Percentiles rank a stretch among this genome's conserved stretches.
Evolutionary conservation across 2,888 invertebrate species (phyloP).

Genomic region (Podotricha telesiphe): DNA sequence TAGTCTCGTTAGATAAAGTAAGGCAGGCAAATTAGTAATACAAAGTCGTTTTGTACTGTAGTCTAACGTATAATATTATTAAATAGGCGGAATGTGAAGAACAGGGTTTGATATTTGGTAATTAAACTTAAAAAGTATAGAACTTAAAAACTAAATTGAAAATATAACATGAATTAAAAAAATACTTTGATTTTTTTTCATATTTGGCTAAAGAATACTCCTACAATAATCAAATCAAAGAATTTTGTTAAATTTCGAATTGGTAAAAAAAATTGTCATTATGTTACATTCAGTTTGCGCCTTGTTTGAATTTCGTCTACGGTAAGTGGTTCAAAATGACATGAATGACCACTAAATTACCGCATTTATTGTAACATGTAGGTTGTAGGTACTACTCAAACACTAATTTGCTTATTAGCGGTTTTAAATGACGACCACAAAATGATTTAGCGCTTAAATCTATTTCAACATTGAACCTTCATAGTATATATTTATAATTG

Average conservation of each 20-base stretch:
- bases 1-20: too few species aligned
- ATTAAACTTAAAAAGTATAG: too few species aligned
- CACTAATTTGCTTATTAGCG: conserved; percentile 24
- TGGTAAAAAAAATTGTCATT: neutral
- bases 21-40: too few species aligned
- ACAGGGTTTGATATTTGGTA: too few species aligned
- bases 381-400: conserved; percentile 1
- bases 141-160: too few species aligned
- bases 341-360: conserved; percentile 16
- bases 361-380: conserved; percentile 12
- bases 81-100: too few species aligned
- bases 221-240: too few species aligned
- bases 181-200: too few species aligned
- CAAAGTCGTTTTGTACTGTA: too few species aligned
- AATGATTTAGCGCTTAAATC: conserved; percentile 1
- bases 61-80: too few species aligned
- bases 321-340: neutral
- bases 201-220: too few species aligned
- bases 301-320: neutral
- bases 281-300: neutral
- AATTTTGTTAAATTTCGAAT: neutral
- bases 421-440: conserved; percentile 17
- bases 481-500: neutral
- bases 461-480: neutral
- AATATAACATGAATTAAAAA: too few species aligned